phyloP scores from a whole-genome alignment of 2,888 invertebrate genomes.

The Allolobophora icterica region DNA sequence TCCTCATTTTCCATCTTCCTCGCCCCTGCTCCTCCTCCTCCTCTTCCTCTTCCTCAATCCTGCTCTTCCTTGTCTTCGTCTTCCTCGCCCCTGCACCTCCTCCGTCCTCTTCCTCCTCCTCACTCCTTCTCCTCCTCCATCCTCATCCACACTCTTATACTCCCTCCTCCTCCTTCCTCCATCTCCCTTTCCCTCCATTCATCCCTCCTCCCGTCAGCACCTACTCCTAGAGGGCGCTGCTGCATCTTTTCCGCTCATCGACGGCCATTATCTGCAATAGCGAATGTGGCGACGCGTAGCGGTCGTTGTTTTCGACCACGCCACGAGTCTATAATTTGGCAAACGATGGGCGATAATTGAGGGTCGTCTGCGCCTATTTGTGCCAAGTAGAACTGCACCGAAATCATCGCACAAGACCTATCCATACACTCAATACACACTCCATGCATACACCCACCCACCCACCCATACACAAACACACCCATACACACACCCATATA shows the following conservation, averaged over 20 bases:
- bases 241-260: not conserved
- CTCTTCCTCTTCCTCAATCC: too few relatives aligned
- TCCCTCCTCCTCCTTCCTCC: not conserved
- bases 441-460: not conserved
- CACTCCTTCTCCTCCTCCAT: not conserved
- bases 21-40: too few relatives aligned
- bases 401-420: not conserved
- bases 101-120: too few relatives aligned
- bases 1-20: not conserved
- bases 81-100: not conserved
- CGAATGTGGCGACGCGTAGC: not conserved
- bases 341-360: constrained; percentile 29
- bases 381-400: not conserved
- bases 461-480: not conserved
- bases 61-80: not conserved
- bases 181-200: not conserved
- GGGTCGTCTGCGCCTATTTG: not conserved
- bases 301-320: not conserved
- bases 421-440: not conserved
- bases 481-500: too few relatives aligned
- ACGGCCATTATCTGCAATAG: not conserved
- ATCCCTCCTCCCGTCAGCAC: not conserved
- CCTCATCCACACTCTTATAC: not conserved
- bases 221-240: not conserved
- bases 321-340: not conserved